Base-by-base conservation (phyloP, 2,113 vertebrate genomes). In the Podarcis muralis region DNA sequence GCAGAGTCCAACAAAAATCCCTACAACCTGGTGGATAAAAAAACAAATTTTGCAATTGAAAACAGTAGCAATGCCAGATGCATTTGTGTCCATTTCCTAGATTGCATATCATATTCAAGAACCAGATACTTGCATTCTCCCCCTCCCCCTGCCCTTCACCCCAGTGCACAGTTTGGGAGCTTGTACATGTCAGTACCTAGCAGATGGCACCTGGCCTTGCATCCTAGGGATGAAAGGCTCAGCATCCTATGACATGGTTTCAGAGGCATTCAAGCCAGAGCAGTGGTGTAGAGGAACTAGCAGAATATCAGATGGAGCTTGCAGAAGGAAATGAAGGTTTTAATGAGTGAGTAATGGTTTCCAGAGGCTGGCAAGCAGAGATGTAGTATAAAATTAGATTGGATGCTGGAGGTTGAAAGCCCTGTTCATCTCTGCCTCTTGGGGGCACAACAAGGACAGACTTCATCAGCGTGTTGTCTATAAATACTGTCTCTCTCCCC, bases 301-400 rank as follows among this genome's bases (percentile, higher is more conserved):
- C 83, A 89, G 78, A 81, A 82, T 81, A 74, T 53, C 68, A 66
- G 77, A 53, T 37, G 30, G 77, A 76, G 62, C 68, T 23, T 85
- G 53, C 9, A 53, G 83, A 37, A 81, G 78, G 72, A 85, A 89
- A 83, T 53, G 68, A 66, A 75, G 40, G 15, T 59, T 75, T 81
- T 82, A 81, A 74, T 75, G 88, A 81, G 84, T 65, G 79, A 88
- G 84, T 81, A 74, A 86, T 74, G 71, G 59, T 80, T 81, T 86
- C 88, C 78, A 89, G 88, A 75, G 59, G 7, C 78, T 81, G 84
- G 77, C 78, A 53, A 76, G 79, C 71, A 68, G 40, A 89, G 59
- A 62, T 48, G 32, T 66, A 53, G 22, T 48, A 8, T 83, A 66
- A 89, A 81, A 76, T 86, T 81, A 53, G 77, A 75, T 81, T 86